Base-by-base conservation (phyloP, 2,888 invertebrate species). In the Apantesis nais region DNA sequence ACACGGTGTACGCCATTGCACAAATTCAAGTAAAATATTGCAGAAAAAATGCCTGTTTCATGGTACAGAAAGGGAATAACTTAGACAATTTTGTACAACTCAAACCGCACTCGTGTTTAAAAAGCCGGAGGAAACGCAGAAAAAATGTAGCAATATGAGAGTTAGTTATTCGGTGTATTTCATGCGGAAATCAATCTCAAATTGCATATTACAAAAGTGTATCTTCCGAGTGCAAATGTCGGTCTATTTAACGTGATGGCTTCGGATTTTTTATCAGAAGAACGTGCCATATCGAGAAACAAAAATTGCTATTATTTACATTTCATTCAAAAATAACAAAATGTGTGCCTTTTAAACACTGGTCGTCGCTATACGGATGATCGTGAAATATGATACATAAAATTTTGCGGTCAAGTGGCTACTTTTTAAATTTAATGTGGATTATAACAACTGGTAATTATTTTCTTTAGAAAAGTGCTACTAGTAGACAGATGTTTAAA, bases 161-260 rank as follows among this genome's bases (percentile, higher is more conserved):
- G 87, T 89, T 86, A 86, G 87, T 90, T 90, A 91, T 94, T 93
- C 88, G 88, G 83, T 77, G 82, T 82, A 89, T 86, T 89, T 92
- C 93, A 89, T 90, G 93, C 94, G 94, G 94, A 94, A 93, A 92
- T 91, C 88, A 89, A 88, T 93, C 94, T 94, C 94, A 92, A 93
- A 93, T 94, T 94, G 93, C 94, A 92, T 88, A 90, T 88, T 85
- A 81, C 84, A 88, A 84, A 87, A 86, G 84, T 88, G 78, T 81
- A 83, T 87, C 90, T 92, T 92, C 91, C 91, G 92, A 92, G 91
- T 90, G 85, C 85, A 73, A 82, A 84, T 83, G 74, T 80, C 78
- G 72, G 73, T 60, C 41, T 64, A 31, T 48, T 60, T 41, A 22
- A 74, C 75, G 80, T 78, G 78, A 61, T 67, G 81, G 82, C 83